Evolutionary conservation across 2,888 invertebrate genomes (phyloP).

Genomic region (Synergus itoensis): DNA sequence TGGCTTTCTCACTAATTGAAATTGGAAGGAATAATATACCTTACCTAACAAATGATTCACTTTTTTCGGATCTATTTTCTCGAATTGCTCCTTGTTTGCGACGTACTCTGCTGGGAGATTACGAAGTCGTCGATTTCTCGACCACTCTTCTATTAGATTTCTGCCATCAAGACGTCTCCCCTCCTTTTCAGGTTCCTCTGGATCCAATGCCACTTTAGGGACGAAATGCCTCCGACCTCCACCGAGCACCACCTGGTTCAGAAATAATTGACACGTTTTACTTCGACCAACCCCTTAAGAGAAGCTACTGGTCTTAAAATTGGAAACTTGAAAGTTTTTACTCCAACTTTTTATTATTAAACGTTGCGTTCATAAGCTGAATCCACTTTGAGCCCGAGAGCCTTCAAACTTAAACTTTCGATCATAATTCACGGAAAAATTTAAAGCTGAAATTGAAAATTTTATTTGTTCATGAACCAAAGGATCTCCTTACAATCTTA

Average conservation of each 20-base stretch:
- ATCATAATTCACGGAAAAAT: background rate
- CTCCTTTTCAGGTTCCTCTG: constrained; percentile 85
- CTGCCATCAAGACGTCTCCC: constrained; percentile 87
- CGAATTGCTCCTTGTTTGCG: constrained; percentile 86
- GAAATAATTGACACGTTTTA: constrained; percentile 44
- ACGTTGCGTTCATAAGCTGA: background rate
- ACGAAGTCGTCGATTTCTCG: constrained; percentile 85
- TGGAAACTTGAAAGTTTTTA: constrained; percentile 8
- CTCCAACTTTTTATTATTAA: constrained; percentile 1
- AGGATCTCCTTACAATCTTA: background rate
- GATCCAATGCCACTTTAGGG: constrained; percentile 85
- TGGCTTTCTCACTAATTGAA: background rate
- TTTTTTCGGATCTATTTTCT: constrained; percentile 83
- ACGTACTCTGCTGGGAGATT: constrained; percentile 86
- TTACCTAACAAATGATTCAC: constrained; percentile 88
- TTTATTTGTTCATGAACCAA: background rate
- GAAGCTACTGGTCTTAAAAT: background rate
- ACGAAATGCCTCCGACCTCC: constrained; percentile 89
- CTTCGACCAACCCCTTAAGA: background rate
- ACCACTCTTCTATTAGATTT: constrained; percentile 90
- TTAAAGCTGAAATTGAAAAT: background rate
- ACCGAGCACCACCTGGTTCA: constrained; percentile 85
- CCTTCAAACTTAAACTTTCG: background rate
- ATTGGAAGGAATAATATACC: constrained; percentile 53
- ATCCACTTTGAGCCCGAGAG: background rate